Percentiles rank a stretch among this genome's conserved stretches.
These are phyloP conservation scores for Byasa hedistus DNA, from an alignment of 2,888 invertebrate genomes.

Conservation along the genomic window DNA sequence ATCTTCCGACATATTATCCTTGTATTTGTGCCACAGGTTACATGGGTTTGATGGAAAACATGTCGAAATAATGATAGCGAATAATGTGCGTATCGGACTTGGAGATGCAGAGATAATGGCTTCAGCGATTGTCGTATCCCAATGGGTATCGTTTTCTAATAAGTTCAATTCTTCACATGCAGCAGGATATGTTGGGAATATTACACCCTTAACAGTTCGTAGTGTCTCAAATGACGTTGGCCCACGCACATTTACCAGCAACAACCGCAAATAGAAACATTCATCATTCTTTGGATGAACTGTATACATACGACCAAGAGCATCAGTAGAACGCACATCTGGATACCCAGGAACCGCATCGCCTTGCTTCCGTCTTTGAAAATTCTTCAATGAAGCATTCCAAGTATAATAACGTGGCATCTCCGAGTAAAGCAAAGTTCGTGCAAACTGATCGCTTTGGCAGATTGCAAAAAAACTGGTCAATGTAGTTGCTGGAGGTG, in stretches of 20 bases:
- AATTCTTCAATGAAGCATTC: constrained; percentile 36
- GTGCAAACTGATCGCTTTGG: constrained; percentile 38
- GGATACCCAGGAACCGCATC: constrained; percentile 33
- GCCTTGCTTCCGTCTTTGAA: constrained; percentile 36
- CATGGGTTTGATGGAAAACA: background rate
- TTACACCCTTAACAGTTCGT: constrained; percentile 36
- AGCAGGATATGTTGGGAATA: background rate
- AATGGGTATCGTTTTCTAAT: background rate
- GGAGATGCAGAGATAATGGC: constrained; percentile 27
- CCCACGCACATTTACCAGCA: constrained; percentile 35
- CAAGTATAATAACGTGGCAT: constrained; percentile 38
- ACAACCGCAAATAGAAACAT: constrained; percentile 13
- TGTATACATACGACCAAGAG: too few relatives aligned
- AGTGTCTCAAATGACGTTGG: constrained; percentile 37
- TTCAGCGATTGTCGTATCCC: background rate
- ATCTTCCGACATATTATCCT: background rate
- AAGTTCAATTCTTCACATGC: background rate
- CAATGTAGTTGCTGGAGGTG: constrained; percentile 36
- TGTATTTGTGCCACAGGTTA: background rate
- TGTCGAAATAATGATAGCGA: constrained; percentile 28
- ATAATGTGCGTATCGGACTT: constrained; percentile 28
- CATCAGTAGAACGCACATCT: constrained; percentile 35
- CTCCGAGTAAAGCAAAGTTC: constrained; percentile 38
- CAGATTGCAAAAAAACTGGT: constrained; percentile 38
- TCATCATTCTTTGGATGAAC: too few relatives aligned